These are phyloP conservation scores for Tangachromis dhanisi DNA, from an alignment of 2,113 vertebrate species.

Conservation along the genomic window DNA sequence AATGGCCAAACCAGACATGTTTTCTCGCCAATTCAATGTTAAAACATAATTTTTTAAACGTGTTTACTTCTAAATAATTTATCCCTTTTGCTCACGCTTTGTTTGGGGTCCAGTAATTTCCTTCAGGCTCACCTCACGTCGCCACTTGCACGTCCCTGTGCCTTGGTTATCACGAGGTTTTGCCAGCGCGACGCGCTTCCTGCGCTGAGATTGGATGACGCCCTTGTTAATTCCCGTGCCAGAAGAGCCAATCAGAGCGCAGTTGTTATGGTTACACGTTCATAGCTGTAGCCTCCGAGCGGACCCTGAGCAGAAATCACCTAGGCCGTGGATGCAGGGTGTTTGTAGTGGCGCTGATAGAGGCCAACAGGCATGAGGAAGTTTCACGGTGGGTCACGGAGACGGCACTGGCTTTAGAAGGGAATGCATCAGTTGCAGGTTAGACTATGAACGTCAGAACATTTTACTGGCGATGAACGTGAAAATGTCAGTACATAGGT, in stretches of 20 bases:
- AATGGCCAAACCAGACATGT: slow-evolving; percentile 1
- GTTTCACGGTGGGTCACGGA: background rate
- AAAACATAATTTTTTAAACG: background rate
- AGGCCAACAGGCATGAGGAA: background rate
- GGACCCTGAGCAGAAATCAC: slow-evolving; percentile 69
- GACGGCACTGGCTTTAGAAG: background rate
- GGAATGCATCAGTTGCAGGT: background rate
- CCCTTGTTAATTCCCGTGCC: slow-evolving; percentile 68
- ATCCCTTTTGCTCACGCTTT: slow-evolving; percentile 8
- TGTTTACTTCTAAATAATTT: background rate
- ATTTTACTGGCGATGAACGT: background rate
- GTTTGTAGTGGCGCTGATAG: background rate
- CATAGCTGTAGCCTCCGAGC: slow-evolving; percentile 88
- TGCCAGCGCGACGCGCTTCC: slow-evolving; percentile 81
- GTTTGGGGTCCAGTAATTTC: slow-evolving; percentile 65
- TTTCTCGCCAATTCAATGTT: background rate
- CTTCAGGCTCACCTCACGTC: slow-evolving; percentile 78
- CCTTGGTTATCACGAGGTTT: slow-evolving; percentile 67
- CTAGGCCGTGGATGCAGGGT: background rate
- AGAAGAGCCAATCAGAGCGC: slow-evolving; percentile 77
- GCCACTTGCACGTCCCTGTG: slow-evolving; percentile 86
- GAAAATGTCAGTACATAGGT: background rate
- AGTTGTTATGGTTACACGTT: slow-evolving; percentile 85
- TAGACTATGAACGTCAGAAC: background rate
- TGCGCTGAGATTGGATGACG: slow-evolving; percentile 91